Conservation (phyloP, 2,113 vertebrate genomes). For the Mustela lutreola region DNA sequence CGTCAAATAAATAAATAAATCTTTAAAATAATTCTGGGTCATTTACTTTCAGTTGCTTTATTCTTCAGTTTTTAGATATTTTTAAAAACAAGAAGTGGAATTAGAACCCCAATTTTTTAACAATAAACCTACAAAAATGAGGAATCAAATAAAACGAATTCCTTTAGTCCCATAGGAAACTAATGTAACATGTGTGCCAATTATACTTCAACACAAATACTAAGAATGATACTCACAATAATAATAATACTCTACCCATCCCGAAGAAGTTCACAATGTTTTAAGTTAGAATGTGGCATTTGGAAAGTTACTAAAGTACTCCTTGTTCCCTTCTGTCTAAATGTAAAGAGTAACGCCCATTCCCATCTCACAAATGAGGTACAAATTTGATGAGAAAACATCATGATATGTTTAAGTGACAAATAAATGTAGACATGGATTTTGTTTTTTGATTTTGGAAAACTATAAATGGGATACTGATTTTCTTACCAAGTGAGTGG, state of each 20-base stretch:
- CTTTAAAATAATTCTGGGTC: not conserved
- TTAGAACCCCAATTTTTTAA: not conserved
- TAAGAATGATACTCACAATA: not conserved
- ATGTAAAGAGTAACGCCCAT: not conserved
- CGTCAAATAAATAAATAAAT: too few relatives aligned
- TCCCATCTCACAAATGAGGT: not conserved
- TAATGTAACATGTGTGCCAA: not conserved
- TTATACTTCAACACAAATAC: not conserved
- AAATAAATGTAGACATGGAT: not conserved
- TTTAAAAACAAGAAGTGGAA: constrained; percentile 29
- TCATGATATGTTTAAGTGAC: not conserved
- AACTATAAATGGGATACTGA: not conserved
- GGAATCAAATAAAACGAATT: not conserved
- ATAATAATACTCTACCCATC: not conserved
- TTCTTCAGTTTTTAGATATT: not conserved
- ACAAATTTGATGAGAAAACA: not conserved
- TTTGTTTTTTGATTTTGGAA: not conserved
- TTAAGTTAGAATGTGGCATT: not conserved
- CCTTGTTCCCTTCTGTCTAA: not conserved
- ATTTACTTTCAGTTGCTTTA: constrained; percentile 24
- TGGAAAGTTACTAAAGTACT: not conserved
- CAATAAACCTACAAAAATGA: not conserved
- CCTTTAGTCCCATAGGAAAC: not conserved
- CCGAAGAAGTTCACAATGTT: not conserved
- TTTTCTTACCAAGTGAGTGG: not conserved